Evolutionary conservation across 2,888 invertebrate genomes (phyloP).

Genomic region (Mimachlamys varia): DNA sequence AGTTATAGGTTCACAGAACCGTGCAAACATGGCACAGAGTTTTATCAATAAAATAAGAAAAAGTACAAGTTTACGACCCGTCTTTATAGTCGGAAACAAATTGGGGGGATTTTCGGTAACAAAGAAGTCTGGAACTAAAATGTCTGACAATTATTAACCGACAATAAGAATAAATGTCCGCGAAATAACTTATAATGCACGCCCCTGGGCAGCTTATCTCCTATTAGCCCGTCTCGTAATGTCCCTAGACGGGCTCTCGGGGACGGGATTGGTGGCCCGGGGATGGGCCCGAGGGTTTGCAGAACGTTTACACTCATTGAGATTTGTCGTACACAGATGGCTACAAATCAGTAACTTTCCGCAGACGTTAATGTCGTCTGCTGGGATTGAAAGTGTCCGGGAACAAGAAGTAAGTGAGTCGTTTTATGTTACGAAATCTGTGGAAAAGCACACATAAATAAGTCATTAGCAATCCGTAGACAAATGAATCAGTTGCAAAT

Average conservation of each 20-base stretch:
- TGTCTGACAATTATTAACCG: not conserved
- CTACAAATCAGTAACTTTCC: too few species aligned
- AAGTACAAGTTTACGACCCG: not conserved
- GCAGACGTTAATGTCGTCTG: too few species aligned
- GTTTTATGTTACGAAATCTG: too few species aligned
- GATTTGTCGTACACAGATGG: not conserved
- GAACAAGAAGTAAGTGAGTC: too few species aligned
- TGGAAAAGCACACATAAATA: too few species aligned
- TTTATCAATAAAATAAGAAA: not conserved
- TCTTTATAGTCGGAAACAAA: not conserved
- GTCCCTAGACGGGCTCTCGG: not conserved
- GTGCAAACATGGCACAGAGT: too few species aligned
- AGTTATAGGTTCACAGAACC: too few species aligned
- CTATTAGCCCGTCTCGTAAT: not conserved
- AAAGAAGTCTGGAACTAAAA: not conserved
- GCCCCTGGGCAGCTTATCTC: not conserved
- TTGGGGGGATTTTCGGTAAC: not conserved
- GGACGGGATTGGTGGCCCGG: not conserved
- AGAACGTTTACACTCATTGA: not conserved
- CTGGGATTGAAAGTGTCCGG: too few species aligned
- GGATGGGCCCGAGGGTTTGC: not conserved
- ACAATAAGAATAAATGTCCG: not conserved
- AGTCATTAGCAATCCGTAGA: too few species aligned
- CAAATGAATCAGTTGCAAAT: too few species aligned
- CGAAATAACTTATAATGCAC: not conserved